Percentiles rank a stretch among this genome's conserved stretches.
Conservation (phyloP, 2,888 invertebrate species). For the Rhagium mordax region DNA sequence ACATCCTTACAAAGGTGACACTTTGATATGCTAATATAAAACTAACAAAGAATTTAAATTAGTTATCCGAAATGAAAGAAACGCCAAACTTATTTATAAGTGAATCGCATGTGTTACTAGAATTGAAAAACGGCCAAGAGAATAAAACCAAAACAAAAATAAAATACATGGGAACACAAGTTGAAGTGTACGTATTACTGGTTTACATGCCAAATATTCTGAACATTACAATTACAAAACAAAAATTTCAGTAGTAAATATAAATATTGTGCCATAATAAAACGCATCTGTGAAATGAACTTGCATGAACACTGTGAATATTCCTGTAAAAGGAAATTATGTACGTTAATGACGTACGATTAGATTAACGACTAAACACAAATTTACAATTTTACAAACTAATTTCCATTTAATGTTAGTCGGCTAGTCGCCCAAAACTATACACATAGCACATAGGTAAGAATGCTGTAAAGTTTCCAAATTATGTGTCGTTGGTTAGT, state of each 20-base stretch:
- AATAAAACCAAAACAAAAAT: slow-evolving; percentile 7
- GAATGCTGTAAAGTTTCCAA: too few relatives aligned
- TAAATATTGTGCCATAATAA: background rate
- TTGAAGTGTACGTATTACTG: background rate
- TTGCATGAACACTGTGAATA: background rate
- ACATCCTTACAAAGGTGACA: slow-evolving; percentile 16
- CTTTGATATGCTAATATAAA: slow-evolving; percentile 14
- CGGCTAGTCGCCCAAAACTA: too few relatives aligned
- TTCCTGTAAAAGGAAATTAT: background rate
- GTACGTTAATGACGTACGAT: background rate
- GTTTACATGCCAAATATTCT: slow-evolving; percentile 4
- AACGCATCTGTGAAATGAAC: background rate
- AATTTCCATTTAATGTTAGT: too few relatives aligned
- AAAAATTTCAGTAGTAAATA: background rate
- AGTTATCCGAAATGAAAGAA: background rate
- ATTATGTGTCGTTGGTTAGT: too few relatives aligned
- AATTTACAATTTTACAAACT: too few relatives aligned
- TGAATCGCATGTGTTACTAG: background rate
- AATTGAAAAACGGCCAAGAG: slow-evolving; percentile 9
- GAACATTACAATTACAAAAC: slow-evolving; percentile 15
- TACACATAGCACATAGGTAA: too few relatives aligned
- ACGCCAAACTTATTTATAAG: slow-evolving; percentile 14
- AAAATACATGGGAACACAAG: background rate
- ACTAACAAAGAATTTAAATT: slow-evolving; percentile 12
- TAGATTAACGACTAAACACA: too few relatives aligned